A percentile compares a stretch with the other conserved stretches of the same genome.
phyloP scores from a whole-genome alignment of 2,113 vertebrate genomes.

The Salvelinus alpinus region DNA sequence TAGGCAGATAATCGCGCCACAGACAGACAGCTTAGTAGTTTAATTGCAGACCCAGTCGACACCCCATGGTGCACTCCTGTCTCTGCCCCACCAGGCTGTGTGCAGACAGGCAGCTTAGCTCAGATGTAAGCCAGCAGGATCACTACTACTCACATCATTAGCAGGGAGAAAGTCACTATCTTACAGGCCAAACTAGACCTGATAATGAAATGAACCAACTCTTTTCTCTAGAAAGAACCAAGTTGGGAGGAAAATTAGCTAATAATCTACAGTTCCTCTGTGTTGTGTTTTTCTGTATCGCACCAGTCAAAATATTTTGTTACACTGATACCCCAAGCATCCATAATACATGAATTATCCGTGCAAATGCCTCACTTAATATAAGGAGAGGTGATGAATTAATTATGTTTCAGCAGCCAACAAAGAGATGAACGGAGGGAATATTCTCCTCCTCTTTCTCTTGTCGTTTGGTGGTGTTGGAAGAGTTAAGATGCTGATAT shows the following conservation, averaged over 20 bases:
- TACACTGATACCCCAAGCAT: conserved; percentile 39
- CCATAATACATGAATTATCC: conserved; percentile 52
- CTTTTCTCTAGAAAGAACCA: conserved; percentile 35
- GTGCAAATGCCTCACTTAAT: conserved; percentile 36
- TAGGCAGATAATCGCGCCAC: not conserved
- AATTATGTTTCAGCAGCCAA: conserved; percentile 44
- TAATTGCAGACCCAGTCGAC: not conserved
- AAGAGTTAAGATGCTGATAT: not conserved
- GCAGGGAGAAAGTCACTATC: conserved; percentile 34
- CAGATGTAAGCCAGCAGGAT: conserved; percentile 45
- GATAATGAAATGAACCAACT: conserved; percentile 41
- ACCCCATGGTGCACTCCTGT: conserved; percentile 22
- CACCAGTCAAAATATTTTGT: conserved; percentile 19
- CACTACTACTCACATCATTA: conserved; percentile 49
- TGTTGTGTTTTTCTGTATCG: conserved; percentile 4
- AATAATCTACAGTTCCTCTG: not conserved
- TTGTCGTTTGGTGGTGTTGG: not conserved
- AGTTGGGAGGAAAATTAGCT: conserved; percentile 21
- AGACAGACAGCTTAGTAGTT: not conserved
- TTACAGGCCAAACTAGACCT: conserved; percentile 22
- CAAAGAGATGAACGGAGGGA: conserved; percentile 27
- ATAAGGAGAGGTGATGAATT: conserved; percentile 51
- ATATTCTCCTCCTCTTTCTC: conserved; percentile 14
- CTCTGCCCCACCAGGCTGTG: conserved; percentile 32
- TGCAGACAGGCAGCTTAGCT: conserved; percentile 43